phyloP scores from a whole-genome alignment of 2,888 invertebrate genomes.

The Alsophila aescularia region DNA sequence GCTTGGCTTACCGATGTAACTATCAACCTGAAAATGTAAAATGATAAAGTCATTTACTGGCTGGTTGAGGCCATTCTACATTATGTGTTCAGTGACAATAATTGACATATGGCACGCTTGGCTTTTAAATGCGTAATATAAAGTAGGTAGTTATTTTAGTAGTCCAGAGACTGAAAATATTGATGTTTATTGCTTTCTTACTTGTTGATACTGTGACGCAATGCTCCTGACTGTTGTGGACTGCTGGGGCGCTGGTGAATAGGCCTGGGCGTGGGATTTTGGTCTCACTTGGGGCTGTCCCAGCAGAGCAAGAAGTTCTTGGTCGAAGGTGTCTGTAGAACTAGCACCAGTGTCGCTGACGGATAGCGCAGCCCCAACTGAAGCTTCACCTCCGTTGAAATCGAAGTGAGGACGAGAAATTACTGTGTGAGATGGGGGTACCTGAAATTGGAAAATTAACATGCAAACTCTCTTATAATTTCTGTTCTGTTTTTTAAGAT shows the following conservation, averaged over 20 bases:
- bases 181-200: too few relatives aligned
- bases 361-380: constrained; percentile 76
- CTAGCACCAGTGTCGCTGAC: constrained; percentile 69
- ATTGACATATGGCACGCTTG: too few relatives aligned
- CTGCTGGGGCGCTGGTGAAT: constrained; percentile 46
- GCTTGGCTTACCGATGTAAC: constrained; percentile 71
- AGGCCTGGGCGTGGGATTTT: constrained; percentile 54
- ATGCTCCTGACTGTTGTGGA: constrained; percentile 55
- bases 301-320: constrained; percentile 67
- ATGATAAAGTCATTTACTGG: too few relatives aligned
- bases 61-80: too few relatives aligned
- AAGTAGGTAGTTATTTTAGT: too few relatives aligned
- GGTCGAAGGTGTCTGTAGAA: constrained; percentile 57
- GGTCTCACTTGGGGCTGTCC: constrained; percentile 59
- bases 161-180: too few relatives aligned
- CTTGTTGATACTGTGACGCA: constrained; percentile 68
- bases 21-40: constrained; percentile 70
- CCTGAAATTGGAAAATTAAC: constrained; percentile 49
- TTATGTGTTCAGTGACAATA: too few relatives aligned
- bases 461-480: too few relatives aligned
- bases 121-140: too few relatives aligned
- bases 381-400: constrained; percentile 75
- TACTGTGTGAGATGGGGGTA: constrained; percentile 73
- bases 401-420: constrained; percentile 73
- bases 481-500: too few relatives aligned